Percentiles rank a stretch among this genome's conserved stretches.
Evolutionary conservation across 2,888 invertebrate genomes (phyloP).

Genomic region (Bugulina stolonifera): DNA sequence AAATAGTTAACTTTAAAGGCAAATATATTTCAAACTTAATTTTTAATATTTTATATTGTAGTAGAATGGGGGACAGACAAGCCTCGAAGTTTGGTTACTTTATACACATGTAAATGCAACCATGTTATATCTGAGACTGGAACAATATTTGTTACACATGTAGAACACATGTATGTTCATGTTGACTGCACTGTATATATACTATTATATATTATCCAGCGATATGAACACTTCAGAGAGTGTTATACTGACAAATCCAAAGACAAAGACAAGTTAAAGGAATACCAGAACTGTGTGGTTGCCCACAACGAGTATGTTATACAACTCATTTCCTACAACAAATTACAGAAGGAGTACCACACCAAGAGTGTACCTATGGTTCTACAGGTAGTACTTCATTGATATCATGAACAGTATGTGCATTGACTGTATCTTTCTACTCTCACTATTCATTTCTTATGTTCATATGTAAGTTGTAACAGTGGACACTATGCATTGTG

Average conservation of each 20-base stretch:
- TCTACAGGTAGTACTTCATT: background rate
- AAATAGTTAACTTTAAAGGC: too few species aligned
- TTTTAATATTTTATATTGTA: too few species aligned
- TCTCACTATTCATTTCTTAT: too few species aligned
- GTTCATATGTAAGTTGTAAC: too few species aligned
- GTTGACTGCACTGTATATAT: background rate
- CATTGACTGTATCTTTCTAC: too few species aligned
- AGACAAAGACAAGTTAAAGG: background rate
- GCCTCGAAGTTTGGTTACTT: background rate
- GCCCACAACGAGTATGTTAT: conserved; percentile 26
- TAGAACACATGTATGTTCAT: background rate
- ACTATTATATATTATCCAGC: background rate
- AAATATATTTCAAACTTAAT: too few species aligned
- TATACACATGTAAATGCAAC: background rate
- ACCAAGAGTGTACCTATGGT: background rate
- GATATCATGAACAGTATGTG: background rate
- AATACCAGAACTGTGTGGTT: conserved; percentile 13
- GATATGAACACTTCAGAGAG: conserved; percentile 17
- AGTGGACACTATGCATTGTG: too few species aligned
- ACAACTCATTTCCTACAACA: conserved; percentile 17
- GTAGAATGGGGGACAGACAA: too few species aligned
- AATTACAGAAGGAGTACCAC: conserved; percentile 21
- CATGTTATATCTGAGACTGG: too few species aligned
- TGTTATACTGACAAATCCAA: conserved; percentile 2
- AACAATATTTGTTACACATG: too few species aligned